Evolutionary conservation across 2,113 vertebrate genomes (phyloP).

Genomic region (Corynorhinus townsendii): DNA sequence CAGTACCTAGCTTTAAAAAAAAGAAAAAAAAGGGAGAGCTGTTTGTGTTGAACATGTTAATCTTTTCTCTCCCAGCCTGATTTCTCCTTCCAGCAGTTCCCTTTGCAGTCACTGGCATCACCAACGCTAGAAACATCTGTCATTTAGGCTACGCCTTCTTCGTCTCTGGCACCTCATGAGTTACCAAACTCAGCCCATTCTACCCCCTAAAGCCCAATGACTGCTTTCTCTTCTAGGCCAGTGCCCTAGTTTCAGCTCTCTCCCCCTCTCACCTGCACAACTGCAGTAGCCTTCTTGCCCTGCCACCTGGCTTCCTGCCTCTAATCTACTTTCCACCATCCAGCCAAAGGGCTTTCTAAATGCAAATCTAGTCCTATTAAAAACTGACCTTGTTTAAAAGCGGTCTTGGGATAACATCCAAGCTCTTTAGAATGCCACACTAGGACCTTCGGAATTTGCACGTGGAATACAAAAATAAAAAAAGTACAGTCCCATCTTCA

Average conservation of each 20-base stretch:
- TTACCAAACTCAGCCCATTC: neutral
- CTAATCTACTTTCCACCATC: slow-evolving; percentile 65
- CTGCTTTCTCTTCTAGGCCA: neutral
- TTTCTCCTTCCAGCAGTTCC: neutral
- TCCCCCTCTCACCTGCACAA: neutral
- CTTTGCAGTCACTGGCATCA: neutral
- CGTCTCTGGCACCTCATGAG: neutral
- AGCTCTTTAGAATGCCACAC: slow-evolving; percentile 40
- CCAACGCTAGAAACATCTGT: neutral
- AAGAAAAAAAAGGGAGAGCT: neutral
- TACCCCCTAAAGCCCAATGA: neutral
- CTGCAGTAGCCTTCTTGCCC: neutral
- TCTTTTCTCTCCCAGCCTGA: neutral
- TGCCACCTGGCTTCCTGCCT: slow-evolving; percentile 65
- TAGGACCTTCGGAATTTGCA: slow-evolving; percentile 51
- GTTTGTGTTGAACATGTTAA: neutral
- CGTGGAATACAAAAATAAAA: slow-evolving; percentile 44
- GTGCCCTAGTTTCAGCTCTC: neutral
- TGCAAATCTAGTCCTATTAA: slow-evolving; percentile 73
- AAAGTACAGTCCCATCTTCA: neutral
- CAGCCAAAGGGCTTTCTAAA: slow-evolving; percentile 73
- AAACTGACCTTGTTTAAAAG: slow-evolving; percentile 71
- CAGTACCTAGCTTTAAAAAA: neutral
- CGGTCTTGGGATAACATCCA: slow-evolving; percentile 66
- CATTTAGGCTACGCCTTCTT: neutral